Evolutionary conservation across 2,113 vertebrate genomes (phyloP).

Genomic region (Glaucomys volans): DNA sequence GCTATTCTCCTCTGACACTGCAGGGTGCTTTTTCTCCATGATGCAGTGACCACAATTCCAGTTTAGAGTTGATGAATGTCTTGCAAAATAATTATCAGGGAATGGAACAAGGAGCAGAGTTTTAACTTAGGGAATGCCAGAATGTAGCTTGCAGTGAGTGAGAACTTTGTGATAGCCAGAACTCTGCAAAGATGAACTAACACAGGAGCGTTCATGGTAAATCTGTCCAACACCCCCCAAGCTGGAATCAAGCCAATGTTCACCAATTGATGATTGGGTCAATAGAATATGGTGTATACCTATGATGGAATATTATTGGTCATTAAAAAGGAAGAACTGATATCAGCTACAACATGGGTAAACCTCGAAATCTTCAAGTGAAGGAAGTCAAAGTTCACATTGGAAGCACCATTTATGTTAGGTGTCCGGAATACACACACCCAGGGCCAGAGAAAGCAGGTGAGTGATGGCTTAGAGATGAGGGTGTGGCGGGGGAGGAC

Average conservation of each 20-base stretch:
- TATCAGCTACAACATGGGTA: too few relatives aligned
- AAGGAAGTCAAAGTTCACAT: background rate
- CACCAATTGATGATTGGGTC: background rate
- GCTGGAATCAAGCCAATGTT: background rate
- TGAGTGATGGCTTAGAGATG: background rate
- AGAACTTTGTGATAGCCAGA: background rate
- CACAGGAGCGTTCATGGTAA: background rate
- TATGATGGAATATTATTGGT: background rate
- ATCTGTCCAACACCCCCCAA: background rate
- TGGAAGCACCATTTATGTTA: background rate
- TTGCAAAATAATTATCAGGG: background rate
- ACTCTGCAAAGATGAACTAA: background rate
- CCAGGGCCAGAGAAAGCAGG: background rate
- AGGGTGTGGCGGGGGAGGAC: rapidly evolving
- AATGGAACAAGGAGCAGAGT: background rate
- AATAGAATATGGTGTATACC: background rate
- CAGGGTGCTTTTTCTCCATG: too few relatives aligned
- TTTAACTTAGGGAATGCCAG: background rate
- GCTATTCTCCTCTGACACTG: background rate
- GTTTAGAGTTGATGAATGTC: background rate
- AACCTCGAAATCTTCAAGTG: background rate
- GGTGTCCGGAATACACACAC: background rate
- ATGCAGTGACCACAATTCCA: background rate
- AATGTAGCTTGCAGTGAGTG: background rate
- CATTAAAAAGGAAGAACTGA: background rate